Evolutionary conservation across 2,797 vertebrate genomes (phyloP).

Genomic region (Rhodeus uyekii): DNA sequence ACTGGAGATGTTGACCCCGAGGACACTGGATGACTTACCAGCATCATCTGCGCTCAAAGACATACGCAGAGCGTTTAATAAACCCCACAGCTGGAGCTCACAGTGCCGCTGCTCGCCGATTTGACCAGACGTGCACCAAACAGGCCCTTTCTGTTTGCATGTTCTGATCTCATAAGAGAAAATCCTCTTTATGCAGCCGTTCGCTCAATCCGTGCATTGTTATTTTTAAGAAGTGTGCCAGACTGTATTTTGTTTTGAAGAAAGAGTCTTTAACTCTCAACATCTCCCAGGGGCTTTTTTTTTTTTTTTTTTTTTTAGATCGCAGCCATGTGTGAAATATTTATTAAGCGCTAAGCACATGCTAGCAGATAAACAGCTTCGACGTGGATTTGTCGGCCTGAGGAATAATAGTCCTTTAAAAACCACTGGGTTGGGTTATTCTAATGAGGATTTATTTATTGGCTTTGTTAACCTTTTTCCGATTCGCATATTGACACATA

Average conservation of each 20-base stretch:
- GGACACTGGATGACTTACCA: conserved; percentile 7
- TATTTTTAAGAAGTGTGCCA: conserved; percentile 50
- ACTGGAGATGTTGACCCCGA: conserved; percentile 8
- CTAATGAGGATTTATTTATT: conserved; percentile 31
- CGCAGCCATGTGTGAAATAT: conserved; percentile 40
- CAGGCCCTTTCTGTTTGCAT: conserved; percentile 3
- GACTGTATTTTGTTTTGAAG: conserved; percentile 41
- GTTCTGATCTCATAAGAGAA: conserved; percentile 19
- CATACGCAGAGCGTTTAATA: conserved; percentile 20
- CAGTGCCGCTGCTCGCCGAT: neutral
- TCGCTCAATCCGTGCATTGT: conserved; percentile 48
- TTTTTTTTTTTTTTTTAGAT: neutral
- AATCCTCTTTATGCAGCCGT: conserved; percentile 37
- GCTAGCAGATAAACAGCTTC: conserved; percentile 47
- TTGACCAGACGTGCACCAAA: neutral
- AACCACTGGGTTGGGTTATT: conserved; percentile 42
- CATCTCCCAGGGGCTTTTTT: conserved; percentile 41
- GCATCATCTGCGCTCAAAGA: neutral
- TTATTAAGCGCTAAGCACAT: conserved; percentile 53
- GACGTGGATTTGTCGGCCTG: conserved; percentile 29
- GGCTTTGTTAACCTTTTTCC: neutral
- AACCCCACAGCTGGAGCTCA: conserved; percentile 41
- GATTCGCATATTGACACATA: conserved; percentile 25
- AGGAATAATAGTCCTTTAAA: conserved; percentile 50
- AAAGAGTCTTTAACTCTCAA: conserved; percentile 40